Evolutionary conservation across 2,797 vertebrate species (phyloP).

Genomic region (Dipus sagitta): DNA sequence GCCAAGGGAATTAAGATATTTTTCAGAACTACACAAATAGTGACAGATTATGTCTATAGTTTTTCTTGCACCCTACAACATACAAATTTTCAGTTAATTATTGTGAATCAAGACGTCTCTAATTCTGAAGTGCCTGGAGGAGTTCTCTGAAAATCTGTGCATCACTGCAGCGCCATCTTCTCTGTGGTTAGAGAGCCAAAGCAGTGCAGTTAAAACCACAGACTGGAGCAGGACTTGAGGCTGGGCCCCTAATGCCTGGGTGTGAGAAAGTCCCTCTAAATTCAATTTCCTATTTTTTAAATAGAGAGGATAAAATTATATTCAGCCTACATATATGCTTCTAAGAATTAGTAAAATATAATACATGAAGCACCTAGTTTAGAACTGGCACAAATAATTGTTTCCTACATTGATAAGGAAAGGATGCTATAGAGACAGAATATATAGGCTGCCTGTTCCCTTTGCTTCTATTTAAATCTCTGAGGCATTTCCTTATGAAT

Average conservation of each 20-base stretch:
- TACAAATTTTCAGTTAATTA: not conserved
- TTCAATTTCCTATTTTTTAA: constrained; percentile 28
- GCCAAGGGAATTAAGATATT: constrained; percentile 28
- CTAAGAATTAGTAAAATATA: constrained; percentile 25
- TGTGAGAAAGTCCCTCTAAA: not conserved
- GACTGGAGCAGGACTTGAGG: not conserved
- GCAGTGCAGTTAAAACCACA: not conserved
- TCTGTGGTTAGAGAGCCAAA: not conserved
- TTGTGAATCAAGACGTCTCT: not conserved
- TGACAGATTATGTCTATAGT: not conserved
- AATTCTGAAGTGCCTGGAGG: not conserved
- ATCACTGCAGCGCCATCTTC: not conserved
- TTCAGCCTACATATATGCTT: not conserved
- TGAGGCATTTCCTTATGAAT: not conserved
- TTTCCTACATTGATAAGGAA: not conserved
- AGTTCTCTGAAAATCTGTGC: not conserved
- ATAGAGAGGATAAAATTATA: not conserved
- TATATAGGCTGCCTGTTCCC: not conserved
- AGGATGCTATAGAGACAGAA: not conserved
- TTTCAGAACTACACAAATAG: not conserved
- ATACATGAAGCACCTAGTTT: not conserved
- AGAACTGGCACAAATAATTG: not conserved
- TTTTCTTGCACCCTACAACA: not conserved
- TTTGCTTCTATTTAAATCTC: constrained; percentile 46
- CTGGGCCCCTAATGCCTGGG: not conserved